phyloP scores from a whole-genome alignment of 2,113 vertebrate genomes.

The Peromyscus leucopus region DNA sequence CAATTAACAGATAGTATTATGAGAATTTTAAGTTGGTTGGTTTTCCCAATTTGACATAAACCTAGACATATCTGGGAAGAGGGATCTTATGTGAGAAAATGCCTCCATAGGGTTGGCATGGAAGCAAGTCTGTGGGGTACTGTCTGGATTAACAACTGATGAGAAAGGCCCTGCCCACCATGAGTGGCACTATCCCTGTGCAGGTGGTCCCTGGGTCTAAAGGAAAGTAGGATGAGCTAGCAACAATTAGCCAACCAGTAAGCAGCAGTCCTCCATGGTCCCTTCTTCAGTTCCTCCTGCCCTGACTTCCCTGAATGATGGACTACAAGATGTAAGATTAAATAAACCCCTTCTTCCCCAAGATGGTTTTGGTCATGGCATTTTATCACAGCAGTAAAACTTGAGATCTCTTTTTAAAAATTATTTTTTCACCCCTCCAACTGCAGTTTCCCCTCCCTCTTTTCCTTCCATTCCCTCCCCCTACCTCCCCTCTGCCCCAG shows the following conservation, averaged over 20 bases:
- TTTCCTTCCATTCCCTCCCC: too few relatives aligned
- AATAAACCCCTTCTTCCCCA: not conserved
- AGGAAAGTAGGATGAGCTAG: not conserved
- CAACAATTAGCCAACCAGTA: not conserved
- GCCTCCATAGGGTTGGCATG: not conserved
- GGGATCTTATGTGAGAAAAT: not conserved
- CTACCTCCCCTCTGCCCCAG: too few relatives aligned
- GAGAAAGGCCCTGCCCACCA: not conserved
- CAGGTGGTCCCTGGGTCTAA: not conserved
- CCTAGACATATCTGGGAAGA: not conserved
- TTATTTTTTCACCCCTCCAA: not conserved
- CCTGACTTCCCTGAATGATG: not conserved
- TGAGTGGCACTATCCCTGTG: not conserved
- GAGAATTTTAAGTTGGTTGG: not conserved
- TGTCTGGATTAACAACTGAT: not conserved
- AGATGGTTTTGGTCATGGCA: not conserved
- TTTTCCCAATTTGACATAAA: not conserved
- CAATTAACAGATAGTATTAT: conserved; percentile 5
- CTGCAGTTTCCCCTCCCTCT: not conserved
- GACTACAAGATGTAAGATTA: not conserved
- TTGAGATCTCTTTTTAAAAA: not conserved
- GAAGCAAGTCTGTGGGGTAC: not conserved
- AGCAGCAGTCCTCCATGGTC: not conserved
- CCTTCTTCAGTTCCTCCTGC: not conserved
- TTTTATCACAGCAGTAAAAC: not conserved